phyloP scores from a whole-genome alignment of 1,140 invertebrate species.

The Drosophila persimilis region DNA sequence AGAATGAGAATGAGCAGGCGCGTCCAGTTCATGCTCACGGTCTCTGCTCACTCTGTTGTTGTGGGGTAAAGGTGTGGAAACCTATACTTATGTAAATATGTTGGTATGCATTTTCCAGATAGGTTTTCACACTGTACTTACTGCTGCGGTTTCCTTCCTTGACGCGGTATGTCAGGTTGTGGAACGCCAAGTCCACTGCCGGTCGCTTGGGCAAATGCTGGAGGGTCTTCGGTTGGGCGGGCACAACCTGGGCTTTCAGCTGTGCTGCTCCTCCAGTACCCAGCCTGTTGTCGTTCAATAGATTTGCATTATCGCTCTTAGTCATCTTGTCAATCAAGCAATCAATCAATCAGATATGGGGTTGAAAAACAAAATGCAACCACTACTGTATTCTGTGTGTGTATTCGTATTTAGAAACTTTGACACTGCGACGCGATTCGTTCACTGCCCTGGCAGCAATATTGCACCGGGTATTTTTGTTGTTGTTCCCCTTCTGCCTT shows the following conservation, averaged over 20 bases:
- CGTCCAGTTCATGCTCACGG: not conserved
- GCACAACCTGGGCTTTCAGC: constrained; percentile 82
- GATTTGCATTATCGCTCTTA: constrained; percentile 83
- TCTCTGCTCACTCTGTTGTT: not conserved
- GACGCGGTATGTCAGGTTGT: constrained; percentile 93
- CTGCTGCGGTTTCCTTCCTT: constrained; percentile 90
- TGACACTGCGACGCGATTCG: constrained; percentile 12
- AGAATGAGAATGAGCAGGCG: not conserved
- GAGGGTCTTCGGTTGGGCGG: constrained; percentile 89
- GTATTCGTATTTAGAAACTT: constrained; percentile 23
- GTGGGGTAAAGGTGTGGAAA: constrained; percentile 7
- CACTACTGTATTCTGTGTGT: constrained; percentile 25
- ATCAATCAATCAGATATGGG: constrained; percentile 18
- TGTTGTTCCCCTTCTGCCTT: constrained; percentile 15
- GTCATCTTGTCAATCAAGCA: constrained; percentile 63
- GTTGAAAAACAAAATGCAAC: constrained; percentile 36
- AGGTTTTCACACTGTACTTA: constrained; percentile 85
- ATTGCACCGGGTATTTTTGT: constrained; percentile 20
- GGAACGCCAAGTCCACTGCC: constrained; percentile 94
- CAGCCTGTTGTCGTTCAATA: constrained; percentile 84
- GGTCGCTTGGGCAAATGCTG: constrained; percentile 92
- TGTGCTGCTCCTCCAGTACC: constrained; percentile 46
- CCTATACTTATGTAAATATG: constrained; percentile 4
- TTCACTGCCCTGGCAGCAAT: constrained; percentile 12
- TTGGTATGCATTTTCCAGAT: not conserved